phyloP scores from a whole-genome alignment of 2,113 vertebrate species.

The Copsychus sechellarum region DNA sequence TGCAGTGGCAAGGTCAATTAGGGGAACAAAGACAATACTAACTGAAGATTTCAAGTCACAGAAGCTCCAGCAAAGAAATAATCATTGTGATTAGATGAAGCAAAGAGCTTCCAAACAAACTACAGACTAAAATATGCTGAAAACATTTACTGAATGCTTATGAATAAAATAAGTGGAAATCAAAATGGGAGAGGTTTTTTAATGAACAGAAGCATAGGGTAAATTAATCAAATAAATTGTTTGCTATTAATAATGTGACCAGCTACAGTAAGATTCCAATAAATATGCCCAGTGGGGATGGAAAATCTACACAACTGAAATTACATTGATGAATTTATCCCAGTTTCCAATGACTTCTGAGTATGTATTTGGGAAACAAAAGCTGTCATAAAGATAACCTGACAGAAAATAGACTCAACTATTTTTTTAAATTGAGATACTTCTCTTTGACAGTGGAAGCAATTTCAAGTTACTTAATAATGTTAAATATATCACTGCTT shows the following conservation, averaged over 20 bases:
- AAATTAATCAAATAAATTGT: slow-evolving; percentile 47
- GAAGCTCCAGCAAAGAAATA: not conserved
- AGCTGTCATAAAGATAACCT: not conserved
- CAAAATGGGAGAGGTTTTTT: not conserved
- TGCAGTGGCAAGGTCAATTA: not conserved
- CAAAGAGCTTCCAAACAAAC: not conserved
- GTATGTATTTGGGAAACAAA: not conserved
- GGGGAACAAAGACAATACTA: not conserved
- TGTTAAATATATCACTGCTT: not conserved
- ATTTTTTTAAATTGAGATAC: not conserved
- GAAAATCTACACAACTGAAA: slow-evolving; percentile 19
- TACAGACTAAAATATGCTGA: not conserved
- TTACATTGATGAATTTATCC: slow-evolving; percentile 32
- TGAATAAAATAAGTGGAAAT: not conserved
- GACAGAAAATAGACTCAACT: not conserved
- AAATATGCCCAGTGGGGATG: slow-evolving; percentile 1
- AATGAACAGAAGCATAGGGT: not conserved
- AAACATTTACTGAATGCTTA: not conserved
- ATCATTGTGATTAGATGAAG: not conserved
- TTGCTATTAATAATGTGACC: slow-evolving; percentile 28
- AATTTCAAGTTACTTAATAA: not conserved
- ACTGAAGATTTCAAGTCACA: not conserved
- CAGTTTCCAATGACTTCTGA: not conserved
- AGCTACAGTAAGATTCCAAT: slow-evolving; percentile 11
- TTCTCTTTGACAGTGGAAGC: not conserved